phyloP scores from a whole-genome alignment of 1,140 invertebrate species.

The Latrodectus geometricus region DNA sequence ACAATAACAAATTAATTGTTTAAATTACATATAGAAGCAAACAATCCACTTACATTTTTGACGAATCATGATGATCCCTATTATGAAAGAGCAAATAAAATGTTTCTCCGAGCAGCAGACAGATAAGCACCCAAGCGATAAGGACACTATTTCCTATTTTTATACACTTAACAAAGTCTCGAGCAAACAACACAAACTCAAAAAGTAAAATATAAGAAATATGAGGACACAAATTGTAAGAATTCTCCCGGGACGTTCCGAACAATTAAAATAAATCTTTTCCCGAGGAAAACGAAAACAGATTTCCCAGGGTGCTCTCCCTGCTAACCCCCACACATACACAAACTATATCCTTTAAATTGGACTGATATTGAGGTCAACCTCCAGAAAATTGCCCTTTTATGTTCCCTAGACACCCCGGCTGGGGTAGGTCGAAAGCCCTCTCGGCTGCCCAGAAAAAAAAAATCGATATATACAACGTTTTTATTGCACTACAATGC shows the following conservation, averaged over 20 bases:
- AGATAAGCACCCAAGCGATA: too few relatives aligned
- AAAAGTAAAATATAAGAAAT: too few relatives aligned
- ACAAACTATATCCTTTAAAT: not conserved
- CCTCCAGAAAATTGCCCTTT: conserved; percentile 48
- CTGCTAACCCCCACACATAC: not conserved
- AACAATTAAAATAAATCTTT: conserved; percentile 2
- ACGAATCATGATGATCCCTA: too few relatives aligned
- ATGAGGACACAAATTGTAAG: too few relatives aligned
- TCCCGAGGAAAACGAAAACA: not conserved
- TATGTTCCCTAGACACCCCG: conserved; percentile 7
- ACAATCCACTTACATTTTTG: too few relatives aligned
- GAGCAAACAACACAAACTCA: too few relatives aligned
- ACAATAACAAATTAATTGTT: too few relatives aligned
- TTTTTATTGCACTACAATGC: conserved; percentile 45
- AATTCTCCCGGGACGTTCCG: not conserved
- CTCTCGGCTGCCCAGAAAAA: not conserved
- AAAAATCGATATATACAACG: conserved; percentile 29
- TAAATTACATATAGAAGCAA: too few relatives aligned
- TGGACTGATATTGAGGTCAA: conserved; percentile 17
- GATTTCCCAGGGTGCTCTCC: not conserved
- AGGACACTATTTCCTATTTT: too few relatives aligned
- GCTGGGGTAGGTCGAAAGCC: not conserved
- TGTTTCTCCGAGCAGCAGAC: too few relatives aligned
- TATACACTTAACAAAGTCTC: too few relatives aligned
- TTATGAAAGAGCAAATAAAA: too few relatives aligned